Evolutionary conservation across 2,888 invertebrate genomes (phyloP).

Genomic region (Phaedon cochleariae): DNA sequence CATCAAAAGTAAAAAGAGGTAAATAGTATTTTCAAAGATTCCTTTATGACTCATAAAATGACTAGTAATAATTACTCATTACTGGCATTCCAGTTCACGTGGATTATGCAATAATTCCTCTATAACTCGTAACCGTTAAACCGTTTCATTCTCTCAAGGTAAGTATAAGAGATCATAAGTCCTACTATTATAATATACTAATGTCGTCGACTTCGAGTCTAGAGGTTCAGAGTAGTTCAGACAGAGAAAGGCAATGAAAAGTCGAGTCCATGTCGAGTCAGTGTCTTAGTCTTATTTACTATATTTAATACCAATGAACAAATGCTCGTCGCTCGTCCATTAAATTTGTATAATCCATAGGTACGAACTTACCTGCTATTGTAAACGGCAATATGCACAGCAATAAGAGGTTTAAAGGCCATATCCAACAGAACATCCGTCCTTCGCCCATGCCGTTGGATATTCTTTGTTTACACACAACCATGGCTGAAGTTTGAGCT

Average conservation of each 20-base stretch:
- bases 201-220: neutral
- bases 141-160: constrained; percentile 1
- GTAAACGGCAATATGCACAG: constrained; percentile 28
- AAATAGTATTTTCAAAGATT: too few relatives aligned
- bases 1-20: too few relatives aligned
- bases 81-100: neutral
- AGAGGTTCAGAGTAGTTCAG: too few relatives aligned
- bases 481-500: constrained; percentile 24
- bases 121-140: too few relatives aligned
- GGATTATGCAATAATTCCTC: neutral
- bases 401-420: constrained; percentile 30
- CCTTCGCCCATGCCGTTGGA: constrained; percentile 38
- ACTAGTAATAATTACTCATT: neutral
- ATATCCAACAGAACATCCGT: constrained; percentile 30
- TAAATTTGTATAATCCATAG: neutral
- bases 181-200: too few relatives aligned
- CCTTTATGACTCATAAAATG: neutral
- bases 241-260: neutral
- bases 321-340: neutral
- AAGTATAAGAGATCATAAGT: neutral
- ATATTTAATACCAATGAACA: too few relatives aligned
- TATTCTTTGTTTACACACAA: constrained; percentile 40
- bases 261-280: too few relatives aligned
- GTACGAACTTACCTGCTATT: constrained; percentile 39
- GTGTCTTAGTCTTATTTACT: too few relatives aligned